phyloP scores from a whole-genome alignment of 2,797 vertebrate genomes.

The Gallinago nigripennis region DNA sequence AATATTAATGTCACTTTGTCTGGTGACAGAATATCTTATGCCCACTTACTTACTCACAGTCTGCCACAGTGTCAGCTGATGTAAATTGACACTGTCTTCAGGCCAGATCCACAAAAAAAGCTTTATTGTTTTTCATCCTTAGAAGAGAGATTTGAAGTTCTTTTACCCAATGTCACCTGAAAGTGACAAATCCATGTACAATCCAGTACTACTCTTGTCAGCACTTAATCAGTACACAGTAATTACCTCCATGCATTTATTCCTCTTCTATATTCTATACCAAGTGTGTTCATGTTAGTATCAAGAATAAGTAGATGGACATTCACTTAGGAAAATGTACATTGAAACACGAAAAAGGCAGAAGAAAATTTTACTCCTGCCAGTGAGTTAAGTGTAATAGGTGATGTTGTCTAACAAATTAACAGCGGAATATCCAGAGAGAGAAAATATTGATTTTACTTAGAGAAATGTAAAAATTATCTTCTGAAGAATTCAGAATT shows the following conservation, averaged over 20 bases:
- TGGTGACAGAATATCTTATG: slow-evolving; percentile 42
- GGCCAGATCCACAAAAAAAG: slow-evolving; percentile 15
- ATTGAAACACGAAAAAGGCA: not conserved
- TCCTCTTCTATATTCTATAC: not conserved
- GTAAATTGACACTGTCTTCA: slow-evolving; percentile 3
- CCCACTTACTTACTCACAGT: not conserved
- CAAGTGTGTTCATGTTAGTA: not conserved
- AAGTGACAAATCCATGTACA: slow-evolving; percentile 33
- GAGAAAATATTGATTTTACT: not conserved
- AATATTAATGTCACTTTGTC: slow-evolving; percentile 65
- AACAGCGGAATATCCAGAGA: not conserved
- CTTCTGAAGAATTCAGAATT: not conserved
- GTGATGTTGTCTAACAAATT: not conserved
- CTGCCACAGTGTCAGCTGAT: not conserved
- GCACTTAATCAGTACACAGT: slow-evolving; percentile 4
- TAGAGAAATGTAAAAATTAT: not conserved
- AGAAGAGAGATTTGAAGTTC: not conserved
- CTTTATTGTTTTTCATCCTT: slow-evolving; percentile 7
- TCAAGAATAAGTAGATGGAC: not conserved
- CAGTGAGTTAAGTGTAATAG: not conserved
- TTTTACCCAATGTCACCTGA: slow-evolving; percentile 20
- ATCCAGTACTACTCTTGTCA: not conserved
- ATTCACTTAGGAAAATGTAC: not conserved
- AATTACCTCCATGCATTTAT: slow-evolving; percentile 18
- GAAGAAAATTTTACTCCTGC: not conserved